Evolutionary conservation across 2,113 vertebrate genomes (phyloP).

Genomic region (Ceyx melanurus): DNA sequence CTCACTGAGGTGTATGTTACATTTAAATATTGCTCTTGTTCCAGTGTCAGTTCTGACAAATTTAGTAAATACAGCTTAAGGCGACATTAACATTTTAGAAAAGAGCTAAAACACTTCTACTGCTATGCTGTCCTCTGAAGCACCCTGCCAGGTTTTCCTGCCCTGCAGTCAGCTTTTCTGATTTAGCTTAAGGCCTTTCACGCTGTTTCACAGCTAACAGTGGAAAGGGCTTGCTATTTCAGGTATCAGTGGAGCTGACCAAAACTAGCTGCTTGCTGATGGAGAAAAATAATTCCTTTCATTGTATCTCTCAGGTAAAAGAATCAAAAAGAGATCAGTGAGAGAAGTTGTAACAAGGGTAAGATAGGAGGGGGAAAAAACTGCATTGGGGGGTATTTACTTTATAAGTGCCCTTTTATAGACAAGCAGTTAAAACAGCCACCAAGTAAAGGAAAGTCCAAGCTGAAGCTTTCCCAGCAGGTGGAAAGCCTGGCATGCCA

Average conservation of each 20-base stretch:
- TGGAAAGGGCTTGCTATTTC: neutral
- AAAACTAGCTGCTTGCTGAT: neutral
- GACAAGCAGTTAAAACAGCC: neutral
- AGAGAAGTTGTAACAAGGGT: neutral
- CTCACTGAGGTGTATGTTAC: constrained; percentile 46
- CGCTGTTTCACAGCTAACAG: neutral
- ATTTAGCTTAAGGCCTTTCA: neutral
- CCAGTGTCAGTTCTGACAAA: constrained; percentile 60
- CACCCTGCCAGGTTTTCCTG: neutral
- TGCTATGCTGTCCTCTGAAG: neutral
- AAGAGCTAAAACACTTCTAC: constrained; percentile 27
- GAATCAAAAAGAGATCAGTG: neutral
- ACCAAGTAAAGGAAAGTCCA: neutral
- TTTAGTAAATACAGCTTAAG: constrained; percentile 27
- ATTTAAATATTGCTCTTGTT: constrained; percentile 51
- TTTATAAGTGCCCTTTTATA: neutral
- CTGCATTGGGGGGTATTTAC: neutral
- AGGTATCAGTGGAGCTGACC: neutral
- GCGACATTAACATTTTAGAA: neutral
- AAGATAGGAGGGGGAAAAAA: neutral
- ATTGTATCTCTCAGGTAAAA: neutral
- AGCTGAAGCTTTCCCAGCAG: neutral
- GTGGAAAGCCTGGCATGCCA: accelerated
- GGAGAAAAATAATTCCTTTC: neutral
- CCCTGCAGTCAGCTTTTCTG: neutral